phyloP scores from a whole-genome alignment of 2,797 vertebrate genomes.

The Hyperoplus lanceolatus region DNA sequence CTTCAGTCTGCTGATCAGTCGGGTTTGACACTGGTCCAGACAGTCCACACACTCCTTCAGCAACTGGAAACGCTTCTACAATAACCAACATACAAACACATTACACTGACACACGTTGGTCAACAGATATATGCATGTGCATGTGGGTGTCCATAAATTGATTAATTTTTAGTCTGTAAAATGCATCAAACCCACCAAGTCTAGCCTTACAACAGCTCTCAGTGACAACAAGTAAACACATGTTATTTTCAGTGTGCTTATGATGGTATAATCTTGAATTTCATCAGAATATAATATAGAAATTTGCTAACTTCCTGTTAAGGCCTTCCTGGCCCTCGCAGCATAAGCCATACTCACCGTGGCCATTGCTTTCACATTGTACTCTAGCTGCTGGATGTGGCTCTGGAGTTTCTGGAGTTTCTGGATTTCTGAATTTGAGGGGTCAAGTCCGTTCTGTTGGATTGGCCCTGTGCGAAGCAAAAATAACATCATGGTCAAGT shows the following conservation, averaged over 20 bases:
- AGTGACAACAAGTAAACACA: too few relatives aligned
- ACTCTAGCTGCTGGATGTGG: conserved; percentile 78
- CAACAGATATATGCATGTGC: neutral
- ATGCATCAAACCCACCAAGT: neutral
- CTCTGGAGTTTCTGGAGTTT: conserved; percentile 71
- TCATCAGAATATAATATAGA: neutral
- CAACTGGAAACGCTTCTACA: conserved; percentile 85
- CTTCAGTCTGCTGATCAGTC: conserved; percentile 88
- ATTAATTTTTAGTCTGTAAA: neutral
- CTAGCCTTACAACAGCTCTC: too few relatives aligned
- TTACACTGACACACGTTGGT: neutral
- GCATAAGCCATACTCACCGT: conserved; percentile 62
- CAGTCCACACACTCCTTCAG: conserved; percentile 84
- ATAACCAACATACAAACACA: conserved; percentile 25
- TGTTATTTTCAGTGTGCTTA: too few relatives aligned
- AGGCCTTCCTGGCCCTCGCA: neutral
- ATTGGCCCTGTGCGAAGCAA: conserved; percentile 61
- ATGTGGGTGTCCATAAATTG: neutral
- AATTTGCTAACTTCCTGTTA: neutral
- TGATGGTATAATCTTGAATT: neutral
- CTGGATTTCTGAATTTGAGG: conserved; percentile 49
- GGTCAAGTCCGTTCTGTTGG: conserved; percentile 72
- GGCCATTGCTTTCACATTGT: conserved; percentile 63
- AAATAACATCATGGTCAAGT: neutral
- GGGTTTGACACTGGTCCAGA: conserved; percentile 87